phyloP scores from a whole-genome alignment of 2,888 invertebrate species.

The Exocentrus adspersus region DNA sequence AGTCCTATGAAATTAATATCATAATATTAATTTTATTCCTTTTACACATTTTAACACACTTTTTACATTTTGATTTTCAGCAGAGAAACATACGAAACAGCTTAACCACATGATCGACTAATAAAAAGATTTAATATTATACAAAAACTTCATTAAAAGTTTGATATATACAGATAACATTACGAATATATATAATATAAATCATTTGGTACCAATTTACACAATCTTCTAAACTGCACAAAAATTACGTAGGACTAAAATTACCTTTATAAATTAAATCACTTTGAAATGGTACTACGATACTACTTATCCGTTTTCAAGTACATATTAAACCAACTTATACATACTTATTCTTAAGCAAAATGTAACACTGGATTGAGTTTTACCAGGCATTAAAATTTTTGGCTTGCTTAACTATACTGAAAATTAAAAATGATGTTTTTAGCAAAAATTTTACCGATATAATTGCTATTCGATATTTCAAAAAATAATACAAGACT shows the following conservation, averaged over 20 bases:
- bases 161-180: conserved; percentile 47
- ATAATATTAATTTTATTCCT: conserved; percentile 34
- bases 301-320: not conserved
- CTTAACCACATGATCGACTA: conserved; percentile 36
- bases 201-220: not conserved
- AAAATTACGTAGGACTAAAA: conserved; percentile 37
- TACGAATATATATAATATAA: conserved; percentile 24
- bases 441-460: not conserved
- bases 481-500: conserved; percentile 17
- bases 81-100: conserved; percentile 35
- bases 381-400: not conserved
- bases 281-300: conserved; percentile 10
- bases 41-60: conserved; percentile 43
- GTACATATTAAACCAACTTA: too few relatives aligned
- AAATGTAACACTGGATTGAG: not conserved
- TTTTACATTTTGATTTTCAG: conserved; percentile 42
- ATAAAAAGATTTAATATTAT: conserved; percentile 42
- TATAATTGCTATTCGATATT: not conserved
- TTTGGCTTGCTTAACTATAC: not conserved
- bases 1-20: conserved; percentile 28
- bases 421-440: not conserved
- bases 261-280: conserved; percentile 32
- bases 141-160: conserved; percentile 38
- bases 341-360: not conserved
- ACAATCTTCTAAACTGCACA: conserved; percentile 22